Base-by-base conservation (phyloP, 2,888 invertebrate genomes). In the Dryococelus australis region DNA sequence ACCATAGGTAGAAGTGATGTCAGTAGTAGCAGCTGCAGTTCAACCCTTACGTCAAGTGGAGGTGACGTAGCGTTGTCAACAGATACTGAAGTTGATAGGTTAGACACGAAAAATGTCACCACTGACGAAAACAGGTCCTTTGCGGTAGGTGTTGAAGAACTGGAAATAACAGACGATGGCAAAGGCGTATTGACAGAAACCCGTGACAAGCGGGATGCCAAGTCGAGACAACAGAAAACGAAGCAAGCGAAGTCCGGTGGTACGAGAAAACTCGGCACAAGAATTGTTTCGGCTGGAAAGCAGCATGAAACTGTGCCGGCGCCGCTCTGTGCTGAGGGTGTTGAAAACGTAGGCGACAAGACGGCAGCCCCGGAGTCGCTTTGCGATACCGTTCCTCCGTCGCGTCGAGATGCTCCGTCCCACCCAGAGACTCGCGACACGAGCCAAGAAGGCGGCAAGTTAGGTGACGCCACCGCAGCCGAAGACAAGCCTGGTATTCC, bases 251-350 rank as follows among this genome's bases (percentile, higher is more conserved):
- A 88, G 85, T 86, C 87, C 51, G 89, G 89, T 24, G 88, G 84
- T 43, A 26, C 87, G n/a, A 91, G 88, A 84, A 91, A 91, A 87
- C 89, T 91, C 84, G 91, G 90, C 24, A 89, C 89, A 0, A 91
- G 87, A 53, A 88, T 90, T 86, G 85, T 88, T 85, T 79, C 87
- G n/a, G 79, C 84, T 35, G 16, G 53, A 28, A 89, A 90, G 78
- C 87, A 0, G n/a, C 8, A 10, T 1, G 65, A n/a, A 24, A 65
- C n/a, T 65, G 10, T 51, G 51, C 12, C 51, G 12, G 51, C 51
- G 12, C 8, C 8, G 20, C 51, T 8, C 13, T 8, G 3, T n/a
- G n/a, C 24, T 8, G 65, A 65, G 8, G n/a, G 24, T 3, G 65
- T n/a, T 8, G 65, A 65, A 65, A 3, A n/a, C 6, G 16, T 12